Conservation (phyloP, 2,113 vertebrate genomes). For the Phocoena sinus region DNA sequence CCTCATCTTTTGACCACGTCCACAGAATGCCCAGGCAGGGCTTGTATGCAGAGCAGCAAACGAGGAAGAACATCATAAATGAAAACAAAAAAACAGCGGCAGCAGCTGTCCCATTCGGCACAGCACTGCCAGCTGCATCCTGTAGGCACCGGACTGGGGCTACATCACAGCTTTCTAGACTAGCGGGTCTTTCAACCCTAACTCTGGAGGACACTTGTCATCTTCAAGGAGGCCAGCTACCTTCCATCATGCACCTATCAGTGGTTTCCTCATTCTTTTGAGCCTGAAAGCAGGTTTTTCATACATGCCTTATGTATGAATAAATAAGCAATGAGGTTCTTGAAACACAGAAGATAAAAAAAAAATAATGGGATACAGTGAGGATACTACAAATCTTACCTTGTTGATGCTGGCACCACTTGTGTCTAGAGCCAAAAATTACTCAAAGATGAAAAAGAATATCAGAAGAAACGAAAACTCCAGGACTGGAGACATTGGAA, state of each 20-base stretch:
- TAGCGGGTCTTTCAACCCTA: not conserved
- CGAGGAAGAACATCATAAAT: not conserved
- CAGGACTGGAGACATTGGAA: not conserved
- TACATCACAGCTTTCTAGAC: not conserved
- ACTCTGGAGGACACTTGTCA: not conserved
- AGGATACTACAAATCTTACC: not conserved
- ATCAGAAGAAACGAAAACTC: not conserved
- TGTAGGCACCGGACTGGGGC: fast-evolving
- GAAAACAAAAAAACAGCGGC: not conserved
- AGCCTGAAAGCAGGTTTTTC: not conserved
- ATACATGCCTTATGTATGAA: not conserved
- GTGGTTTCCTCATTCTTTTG: not conserved
- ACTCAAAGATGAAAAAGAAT: not conserved
- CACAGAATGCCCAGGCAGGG: not conserved
- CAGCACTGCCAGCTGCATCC: not conserved
- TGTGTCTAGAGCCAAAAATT: not conserved
- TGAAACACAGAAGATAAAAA: not conserved
- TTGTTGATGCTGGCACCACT: not conserved
- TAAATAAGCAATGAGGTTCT: not conserved
- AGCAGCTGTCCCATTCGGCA: fast-evolving
- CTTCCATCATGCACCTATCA: not conserved
- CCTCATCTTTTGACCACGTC: not conserved
- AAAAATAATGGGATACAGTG: not conserved
- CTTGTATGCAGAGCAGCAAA: not conserved
- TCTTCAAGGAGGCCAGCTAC: not conserved